Evolutionary conservation across 2,113 vertebrate genomes (phyloP), one percentile per base, ranked within the genome.

Genomic region (Piaya cayana): DNA sequence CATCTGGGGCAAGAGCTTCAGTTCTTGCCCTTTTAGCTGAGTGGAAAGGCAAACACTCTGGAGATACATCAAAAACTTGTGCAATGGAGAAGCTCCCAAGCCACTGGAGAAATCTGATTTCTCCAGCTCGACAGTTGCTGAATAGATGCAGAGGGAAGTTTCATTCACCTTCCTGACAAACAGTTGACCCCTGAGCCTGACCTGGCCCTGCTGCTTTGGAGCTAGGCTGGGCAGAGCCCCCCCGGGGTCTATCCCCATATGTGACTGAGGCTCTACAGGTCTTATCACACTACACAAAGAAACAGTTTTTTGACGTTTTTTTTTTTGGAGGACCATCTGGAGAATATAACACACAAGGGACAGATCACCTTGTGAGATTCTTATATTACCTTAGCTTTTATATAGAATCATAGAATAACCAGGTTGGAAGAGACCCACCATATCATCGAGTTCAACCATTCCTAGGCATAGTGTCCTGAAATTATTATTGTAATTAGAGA

Each of bases 401-500:
- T 4, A n/a, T n/a, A n/a, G n/a, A n/a, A n/a, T n/a, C n/a, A n/a
- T n/a, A n/a, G n/a, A n/a, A n/a, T n/a, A n/a, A n/a, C n/a, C n/a
- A n/a, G n/a, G n/a, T n/a, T n/a, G n/a, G n/a, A n/a, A n/a, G n/a
- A n/a, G n/a, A n/a, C n/a, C n/a, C n/a, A n/a, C n/a, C n/a, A n/a
- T n/a, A n/a, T n/a, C n/a, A n/a, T n/a, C n/a, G n/a, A n/a, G n/a
- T n/a, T n/a, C n/a, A n/a, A n/a, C n/a, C n/a, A n/a, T n/a, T n/a
- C n/a, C n/a, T n/a, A n/a, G 53, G 65, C 53, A 92, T 56, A 62
- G 53, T 45, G 70, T 84, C 78, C 59, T 70, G 50, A 67, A 13
- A 16, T 62, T 60, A 71, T 75, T 79, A 19, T 86, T 91, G 53
- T 59, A 62, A 96, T 96, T 89, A 79, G 85, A 89, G n/a, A 95